phyloP scores from a whole-genome alignment of 2,888 invertebrate species.

The Caradrina kadenii region DNA sequence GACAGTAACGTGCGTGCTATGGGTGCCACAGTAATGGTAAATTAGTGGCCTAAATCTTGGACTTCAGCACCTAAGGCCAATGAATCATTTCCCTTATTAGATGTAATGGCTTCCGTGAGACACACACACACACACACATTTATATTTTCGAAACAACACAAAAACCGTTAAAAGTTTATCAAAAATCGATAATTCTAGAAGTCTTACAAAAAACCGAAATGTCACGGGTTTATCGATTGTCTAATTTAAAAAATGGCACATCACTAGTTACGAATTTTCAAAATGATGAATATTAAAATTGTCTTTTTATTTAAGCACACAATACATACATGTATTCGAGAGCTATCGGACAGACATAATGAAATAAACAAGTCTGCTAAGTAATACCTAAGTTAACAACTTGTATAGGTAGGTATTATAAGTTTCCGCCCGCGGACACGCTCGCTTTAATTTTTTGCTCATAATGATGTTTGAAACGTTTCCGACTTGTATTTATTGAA shows the following conservation, averaged over 20 bases:
- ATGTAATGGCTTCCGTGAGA: slow-evolving; percentile 26
- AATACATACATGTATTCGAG: slow-evolving; percentile 51
- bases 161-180: not conserved
- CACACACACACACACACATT: not conserved
- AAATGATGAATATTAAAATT: slow-evolving; percentile 23
- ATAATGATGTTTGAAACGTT: not conserved
- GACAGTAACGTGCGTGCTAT: slow-evolving; percentile 19
- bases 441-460: slow-evolving; percentile 1
- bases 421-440: slow-evolving; percentile 17
- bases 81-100: slow-evolving; percentile 22
- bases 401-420: not conserved
- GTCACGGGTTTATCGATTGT: slow-evolving; percentile 7
- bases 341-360: slow-evolving; percentile 31
- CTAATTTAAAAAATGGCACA: slow-evolving; percentile 14
- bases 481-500: too few relatives aligned
- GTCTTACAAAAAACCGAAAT: not conserved
- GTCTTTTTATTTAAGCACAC: slow-evolving; percentile 31
- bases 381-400: slow-evolving; percentile 18
- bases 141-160: not conserved
- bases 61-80: slow-evolving; percentile 8
- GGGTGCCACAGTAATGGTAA: slow-evolving; percentile 9
- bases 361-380: slow-evolving; percentile 51
- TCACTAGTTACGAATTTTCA: slow-evolving; percentile 11
- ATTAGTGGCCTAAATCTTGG: slow-evolving; percentile 20
- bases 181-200: not conserved